Percentiles rank a stretch among this genome's conserved stretches.
phyloP scores from a whole-genome alignment of 2,113 vertebrate species.

The Caracal caracal region DNA sequence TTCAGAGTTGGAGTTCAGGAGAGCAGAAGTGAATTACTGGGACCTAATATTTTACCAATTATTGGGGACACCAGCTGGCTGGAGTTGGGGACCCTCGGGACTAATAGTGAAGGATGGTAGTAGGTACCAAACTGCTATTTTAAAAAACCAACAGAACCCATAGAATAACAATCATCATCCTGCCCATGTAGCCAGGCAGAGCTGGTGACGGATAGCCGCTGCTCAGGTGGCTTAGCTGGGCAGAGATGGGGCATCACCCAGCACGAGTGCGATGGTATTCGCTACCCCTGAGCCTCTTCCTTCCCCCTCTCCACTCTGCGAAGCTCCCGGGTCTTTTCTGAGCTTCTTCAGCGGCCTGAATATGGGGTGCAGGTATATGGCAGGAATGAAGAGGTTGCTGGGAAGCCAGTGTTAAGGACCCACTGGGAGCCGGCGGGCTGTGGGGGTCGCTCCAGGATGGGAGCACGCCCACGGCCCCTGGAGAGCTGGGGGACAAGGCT shows the following conservation, averaged over 20 bases:
- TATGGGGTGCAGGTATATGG: fast-evolving
- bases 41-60: background rate
- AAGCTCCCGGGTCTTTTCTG: background rate
- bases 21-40: background rate
- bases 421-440: fast-evolving
- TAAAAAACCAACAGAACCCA: background rate
- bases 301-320: fast-evolving
- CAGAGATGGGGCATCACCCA: fast-evolving
- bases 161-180: background rate
- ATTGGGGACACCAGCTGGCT: background rate
- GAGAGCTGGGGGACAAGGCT: background rate
- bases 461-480: fast-evolving
- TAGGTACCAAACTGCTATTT: background rate
- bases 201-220: fast-evolving
- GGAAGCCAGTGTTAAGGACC: background rate
- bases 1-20: background rate
- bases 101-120: background rate
- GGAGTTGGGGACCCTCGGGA: background rate
- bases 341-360: background rate
- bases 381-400: background rate
- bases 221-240: background rate
- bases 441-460: background rate
- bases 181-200: no score
- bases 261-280: no score
- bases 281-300: background rate